Evolutionary conservation across 2,113 vertebrate species (phyloP).

Genomic region (Dromaius novaehollandiae): DNA sequence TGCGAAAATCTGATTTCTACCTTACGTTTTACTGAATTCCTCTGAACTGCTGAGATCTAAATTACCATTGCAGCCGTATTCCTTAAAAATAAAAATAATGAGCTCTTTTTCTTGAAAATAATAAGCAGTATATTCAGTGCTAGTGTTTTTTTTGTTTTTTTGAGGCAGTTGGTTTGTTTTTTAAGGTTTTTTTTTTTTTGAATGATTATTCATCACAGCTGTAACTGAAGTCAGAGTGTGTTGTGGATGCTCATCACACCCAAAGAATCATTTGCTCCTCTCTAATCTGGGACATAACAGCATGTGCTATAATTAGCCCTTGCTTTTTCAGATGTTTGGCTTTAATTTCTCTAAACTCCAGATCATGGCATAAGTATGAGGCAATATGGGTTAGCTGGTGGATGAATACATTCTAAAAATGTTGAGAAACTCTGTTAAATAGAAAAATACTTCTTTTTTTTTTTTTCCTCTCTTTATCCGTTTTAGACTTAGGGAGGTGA

Average conservation of each 20-base stretch:
- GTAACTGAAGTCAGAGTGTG: background rate
- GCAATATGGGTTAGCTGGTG: background rate
- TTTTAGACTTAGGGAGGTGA: background rate
- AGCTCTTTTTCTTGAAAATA: background rate
- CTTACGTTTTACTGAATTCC: background rate
- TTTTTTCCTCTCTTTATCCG: rapidly evolving
- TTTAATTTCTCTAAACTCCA: background rate
- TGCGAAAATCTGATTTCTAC: background rate
- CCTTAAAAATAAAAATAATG: background rate
- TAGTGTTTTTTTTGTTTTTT: background rate
- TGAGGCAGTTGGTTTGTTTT: too few species aligned
- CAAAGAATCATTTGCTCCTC: background rate
- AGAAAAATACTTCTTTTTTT: background rate
- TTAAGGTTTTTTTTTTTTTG: background rate
- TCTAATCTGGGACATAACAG: background rate
- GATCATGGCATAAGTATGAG: background rate
- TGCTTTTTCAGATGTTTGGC: background rate
- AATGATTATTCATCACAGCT: background rate
- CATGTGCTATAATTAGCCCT: background rate
- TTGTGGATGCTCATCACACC: background rate
- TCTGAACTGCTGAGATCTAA: background rate
- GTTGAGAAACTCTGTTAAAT: background rate
- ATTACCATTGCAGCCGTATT: background rate
- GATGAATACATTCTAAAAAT: background rate
- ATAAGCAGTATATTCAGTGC: background rate